Percentiles rank a stretch among this genome's conserved stretches.
phyloP scores from a whole-genome alignment of 1,140 invertebrate species.

The Drosophila kanapiae region DNA sequence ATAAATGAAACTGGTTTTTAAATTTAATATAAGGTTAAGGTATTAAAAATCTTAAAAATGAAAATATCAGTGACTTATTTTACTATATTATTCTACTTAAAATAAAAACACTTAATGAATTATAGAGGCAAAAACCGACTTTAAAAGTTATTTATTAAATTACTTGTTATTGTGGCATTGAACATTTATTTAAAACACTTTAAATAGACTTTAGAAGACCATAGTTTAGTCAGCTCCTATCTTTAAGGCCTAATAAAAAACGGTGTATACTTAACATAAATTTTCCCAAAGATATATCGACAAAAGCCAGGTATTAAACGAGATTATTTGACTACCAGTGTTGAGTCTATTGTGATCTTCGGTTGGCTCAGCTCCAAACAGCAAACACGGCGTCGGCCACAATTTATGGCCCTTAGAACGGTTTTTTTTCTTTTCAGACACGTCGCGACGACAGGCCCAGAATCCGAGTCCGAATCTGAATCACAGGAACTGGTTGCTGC shows the following conservation, averaged over 20 bases:
- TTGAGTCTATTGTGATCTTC: constrained; percentile 68
- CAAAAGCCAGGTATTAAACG: constrained; percentile 66
- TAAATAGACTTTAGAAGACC: background rate
- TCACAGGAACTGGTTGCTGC: constrained; percentile 67
- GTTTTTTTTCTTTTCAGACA: constrained; percentile 55
- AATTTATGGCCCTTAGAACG: constrained; percentile 81
- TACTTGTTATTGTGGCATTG: background rate
- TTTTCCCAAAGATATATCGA: constrained; percentile 27
- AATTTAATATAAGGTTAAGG: background rate
- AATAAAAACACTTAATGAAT: background rate
- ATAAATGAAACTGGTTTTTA: background rate
- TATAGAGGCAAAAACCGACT: background rate
- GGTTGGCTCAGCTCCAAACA: constrained; percentile 29
- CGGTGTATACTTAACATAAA: constrained; percentile 34
- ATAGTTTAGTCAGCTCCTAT: background rate
- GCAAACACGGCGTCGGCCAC: constrained; percentile 44
- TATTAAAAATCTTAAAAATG: background rate
- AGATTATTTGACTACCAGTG: constrained; percentile 80
- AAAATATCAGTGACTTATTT: background rate
- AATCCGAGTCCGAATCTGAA: constrained; percentile 11
- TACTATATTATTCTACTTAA: background rate
- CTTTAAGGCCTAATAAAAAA: constrained; percentile 6
- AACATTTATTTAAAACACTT: background rate
- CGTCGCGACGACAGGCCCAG: constrained; percentile 31
- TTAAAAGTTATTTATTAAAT: no score